Evolutionary conservation across 2,888 invertebrate species (phyloP), one percentile per base, ranked within the genome.

Genomic region (Neuroscelio doddi): DNA sequence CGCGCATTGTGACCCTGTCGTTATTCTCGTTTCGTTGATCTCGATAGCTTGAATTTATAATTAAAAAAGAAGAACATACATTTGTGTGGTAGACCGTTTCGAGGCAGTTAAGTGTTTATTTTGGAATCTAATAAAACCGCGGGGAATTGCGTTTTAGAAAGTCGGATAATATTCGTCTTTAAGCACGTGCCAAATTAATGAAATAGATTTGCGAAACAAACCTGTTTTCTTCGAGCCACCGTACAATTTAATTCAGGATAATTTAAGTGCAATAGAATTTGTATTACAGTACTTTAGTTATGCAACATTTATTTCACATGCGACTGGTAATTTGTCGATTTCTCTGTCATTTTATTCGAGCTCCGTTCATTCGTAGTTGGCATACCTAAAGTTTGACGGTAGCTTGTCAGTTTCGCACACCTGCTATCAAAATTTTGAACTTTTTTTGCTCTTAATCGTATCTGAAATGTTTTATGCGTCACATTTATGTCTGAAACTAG

Each of bases 21-120:
- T 53, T 36, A 47, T 55, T 47, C 58, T 59, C 45, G 53, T 62
- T 59, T 44, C 29, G 56, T 46, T 50, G 30, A 49, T 49, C 64
- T 57, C 64, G 53, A 64, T 64, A 57, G 10, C 5, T 24, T 38
- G 68, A 68, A 70, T 71, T 63, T 44, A 57, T 64, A 64, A 68
- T 67, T 64, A 47, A 36, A 51, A 41, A 41, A 46, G 24, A 66
- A 8, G 5, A 21, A 3, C 3, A 21, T 21, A 21, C 21, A 21
- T 21, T 3, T 5, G 21, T 5, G 21, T 5, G n/a, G n/a, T n/a
- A n/a, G n/a, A n/a, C n/a, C n/a, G n/a, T n/a, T n/a, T n/a, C n/a
- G n/a, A n/a, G n/a, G n/a, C n/a, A n/a, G n/a, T n/a, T n/a, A n/a
- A n/a, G n/a, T n/a, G n/a, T n/a, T n/a, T n/a, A n/a, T n/a, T n/a